Percentiles rank a stretch among this genome's conserved stretches.
Evolutionary conservation across 2,888 invertebrate species (phyloP).

Genomic region (Busseola fusca): DNA sequence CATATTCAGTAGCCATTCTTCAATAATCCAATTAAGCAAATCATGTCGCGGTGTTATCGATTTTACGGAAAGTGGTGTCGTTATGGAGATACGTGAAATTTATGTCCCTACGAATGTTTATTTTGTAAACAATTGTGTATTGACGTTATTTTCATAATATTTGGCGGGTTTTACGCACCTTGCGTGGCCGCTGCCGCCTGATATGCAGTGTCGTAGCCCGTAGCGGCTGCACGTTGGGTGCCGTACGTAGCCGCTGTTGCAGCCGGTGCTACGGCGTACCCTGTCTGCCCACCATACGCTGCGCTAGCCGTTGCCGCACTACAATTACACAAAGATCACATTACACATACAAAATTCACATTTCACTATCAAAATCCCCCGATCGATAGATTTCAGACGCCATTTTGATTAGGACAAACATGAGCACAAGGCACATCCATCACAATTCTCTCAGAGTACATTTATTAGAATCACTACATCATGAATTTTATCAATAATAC

Average conservation of each 20-base stretch:
- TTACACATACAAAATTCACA: slow-evolving; percentile 50
- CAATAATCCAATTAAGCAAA: slow-evolving; percentile 58
- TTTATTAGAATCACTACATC: slow-evolving; percentile 22
- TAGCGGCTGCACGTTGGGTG: slow-evolving; percentile 93
- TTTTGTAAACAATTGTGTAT: slow-evolving; percentile 52
- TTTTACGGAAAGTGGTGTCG: slow-evolving; percentile 44
- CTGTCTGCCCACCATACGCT: slow-evolving; percentile 95
- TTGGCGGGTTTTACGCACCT: slow-evolving; percentile 88
- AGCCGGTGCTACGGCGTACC: slow-evolving; percentile 94
- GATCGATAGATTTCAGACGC: slow-evolving; percentile 84
- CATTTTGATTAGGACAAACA: slow-evolving; percentile 86
- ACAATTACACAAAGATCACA: slow-evolving; percentile 68
- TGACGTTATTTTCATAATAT: neutral
- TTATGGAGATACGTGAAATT: slow-evolving; percentile 6
- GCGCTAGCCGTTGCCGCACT: slow-evolving; percentile 93
- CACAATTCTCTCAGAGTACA: slow-evolving; percentile 51
- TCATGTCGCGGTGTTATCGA: slow-evolving; percentile 60
- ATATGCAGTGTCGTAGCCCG: slow-evolving; percentile 95
- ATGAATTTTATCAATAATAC: slow-evolving; percentile 31
- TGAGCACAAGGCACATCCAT: slow-evolving; percentile 77
- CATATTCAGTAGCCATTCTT: slow-evolving; percentile 20
- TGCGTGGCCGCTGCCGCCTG: slow-evolving; percentile 94
- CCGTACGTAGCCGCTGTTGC: slow-evolving; percentile 95
- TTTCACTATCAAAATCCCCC: slow-evolving; percentile 63
- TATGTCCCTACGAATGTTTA: slow-evolving; percentile 11